phyloP scores from a whole-genome alignment of 2,797 vertebrate genomes.

The Urocyon cinereoargenteus region DNA sequence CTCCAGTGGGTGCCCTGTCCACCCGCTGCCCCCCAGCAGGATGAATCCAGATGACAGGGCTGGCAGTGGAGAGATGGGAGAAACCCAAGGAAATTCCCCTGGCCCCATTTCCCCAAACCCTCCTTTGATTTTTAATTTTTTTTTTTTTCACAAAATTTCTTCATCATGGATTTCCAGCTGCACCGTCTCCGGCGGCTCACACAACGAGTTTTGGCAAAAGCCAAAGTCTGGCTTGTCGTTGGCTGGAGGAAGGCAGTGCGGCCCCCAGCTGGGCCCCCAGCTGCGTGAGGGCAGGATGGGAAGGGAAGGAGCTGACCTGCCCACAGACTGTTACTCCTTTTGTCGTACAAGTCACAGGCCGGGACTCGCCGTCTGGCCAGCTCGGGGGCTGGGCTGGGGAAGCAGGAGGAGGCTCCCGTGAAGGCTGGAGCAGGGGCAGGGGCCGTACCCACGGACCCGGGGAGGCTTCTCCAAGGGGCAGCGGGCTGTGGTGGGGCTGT shows the following conservation, averaged over 20 bases:
- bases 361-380: too few species aligned
- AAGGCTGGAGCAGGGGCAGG: not conserved
- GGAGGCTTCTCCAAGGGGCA: too few species aligned
- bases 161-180: constrained; percentile 33
- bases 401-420: too few species aligned
- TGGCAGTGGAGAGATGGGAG: fast-evolving
- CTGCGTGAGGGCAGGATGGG: too few species aligned
- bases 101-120: not conserved
- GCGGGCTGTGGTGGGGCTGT: not conserved
- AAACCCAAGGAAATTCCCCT: constrained; percentile 7
- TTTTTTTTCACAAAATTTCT: not conserved
- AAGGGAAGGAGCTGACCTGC: too few species aligned
- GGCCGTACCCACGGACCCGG: fast-evolving
- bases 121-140: constrained; percentile 12
- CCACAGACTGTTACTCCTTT: too few species aligned
- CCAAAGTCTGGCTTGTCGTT: not conserved
- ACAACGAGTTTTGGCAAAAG: constrained; percentile 68
- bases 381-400: too few species aligned
- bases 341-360: too few species aligned
- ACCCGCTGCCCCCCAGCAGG: not conserved
- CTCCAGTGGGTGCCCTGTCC: not conserved
- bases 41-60: not conserved
- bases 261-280: too few species aligned
- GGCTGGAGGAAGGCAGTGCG: not conserved
- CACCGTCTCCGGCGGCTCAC: not conserved